These are phyloP conservation scores for Protomyctophum bolini DNA, from an alignment of 2,113 vertebrate genomes.

Conservation along the genomic window DNA sequence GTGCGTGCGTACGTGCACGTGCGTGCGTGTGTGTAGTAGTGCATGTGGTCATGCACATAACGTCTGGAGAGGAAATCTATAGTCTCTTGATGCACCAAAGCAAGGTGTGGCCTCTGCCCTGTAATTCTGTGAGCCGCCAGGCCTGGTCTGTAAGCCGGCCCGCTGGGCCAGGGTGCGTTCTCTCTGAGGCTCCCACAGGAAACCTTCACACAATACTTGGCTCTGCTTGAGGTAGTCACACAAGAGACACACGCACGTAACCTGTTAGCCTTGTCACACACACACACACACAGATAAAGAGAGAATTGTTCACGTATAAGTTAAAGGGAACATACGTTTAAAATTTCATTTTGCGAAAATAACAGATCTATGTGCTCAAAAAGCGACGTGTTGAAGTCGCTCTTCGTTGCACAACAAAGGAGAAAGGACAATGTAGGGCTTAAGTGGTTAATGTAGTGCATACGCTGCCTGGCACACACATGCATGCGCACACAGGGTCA, in stretches of 20 bases:
- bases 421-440: too few species aligned
- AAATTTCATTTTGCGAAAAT: too few species aligned
- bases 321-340: conserved; percentile 37
- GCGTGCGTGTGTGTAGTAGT: not conserved
- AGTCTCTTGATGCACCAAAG: conserved; percentile 44
- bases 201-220: conserved; percentile 68
- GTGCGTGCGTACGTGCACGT: not conserved
- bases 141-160: conserved; percentile 7
- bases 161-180: conserved; percentile 57
- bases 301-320: conserved; percentile 41
- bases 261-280: conserved; percentile 5
- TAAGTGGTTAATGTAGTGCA: conserved; percentile 3
- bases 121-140: conserved; percentile 48
- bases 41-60: conserved; percentile 12
- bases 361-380: too few species aligned
- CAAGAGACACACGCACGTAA: conserved; percentile 33
- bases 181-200: conserved; percentile 67
- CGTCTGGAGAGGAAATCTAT: conserved; percentile 64
- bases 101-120: conserved; percentile 42
- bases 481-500: conserved; percentile 31
- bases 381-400: too few species aligned
- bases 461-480: conserved; percentile 27
- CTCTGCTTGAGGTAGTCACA: conserved; percentile 58
- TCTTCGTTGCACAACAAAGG: too few species aligned
- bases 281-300: conserved; percentile 32